These are phyloP conservation scores for Platyscapa corneri DNA, from an alignment of 1,140 invertebrate species.

Conservation along the genomic window DNA sequence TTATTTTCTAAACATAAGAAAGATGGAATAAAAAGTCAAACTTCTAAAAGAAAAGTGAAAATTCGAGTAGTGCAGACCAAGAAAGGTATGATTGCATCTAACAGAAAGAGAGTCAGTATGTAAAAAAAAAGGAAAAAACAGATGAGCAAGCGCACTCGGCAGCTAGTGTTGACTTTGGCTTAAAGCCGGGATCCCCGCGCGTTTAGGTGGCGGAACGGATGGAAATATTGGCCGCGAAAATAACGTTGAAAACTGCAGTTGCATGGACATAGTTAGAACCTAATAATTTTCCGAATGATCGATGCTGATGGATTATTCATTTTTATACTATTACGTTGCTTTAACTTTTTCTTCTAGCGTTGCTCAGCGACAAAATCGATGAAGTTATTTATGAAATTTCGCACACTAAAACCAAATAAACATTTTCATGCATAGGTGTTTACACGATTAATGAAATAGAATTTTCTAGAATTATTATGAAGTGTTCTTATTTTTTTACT, in stretches of 20 bases:
- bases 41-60: not conserved
- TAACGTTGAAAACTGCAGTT: slow-evolving; percentile 59
- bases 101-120: slow-evolving; percentile 32
- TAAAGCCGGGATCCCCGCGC: slow-evolving; percentile 49
- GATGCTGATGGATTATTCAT: not conserved
- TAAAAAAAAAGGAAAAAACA: slow-evolving; percentile 44
- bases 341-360: not conserved
- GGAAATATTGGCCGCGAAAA: slow-evolving; percentile 70
- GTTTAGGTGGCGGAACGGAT: slow-evolving; percentile 62
- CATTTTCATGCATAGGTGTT: not conserved
- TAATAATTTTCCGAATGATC: not conserved
- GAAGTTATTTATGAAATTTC: no score
- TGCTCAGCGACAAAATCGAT: not conserved
- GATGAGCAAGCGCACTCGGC: slow-evolving; percentile 24
- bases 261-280: not conserved
- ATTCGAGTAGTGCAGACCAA: not conserved
- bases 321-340: not conserved
- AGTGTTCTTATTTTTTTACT: not conserved
- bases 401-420: not conserved
- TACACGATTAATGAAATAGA: not conserved
- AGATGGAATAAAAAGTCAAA: not conserved
- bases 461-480: not conserved
- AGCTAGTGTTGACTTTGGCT: slow-evolving; percentile 66
- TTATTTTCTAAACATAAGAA: not conserved
- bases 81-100: not conserved